Base-by-base conservation (phyloP, 2,113 vertebrate species). In the Rhinolophus ferrumequinum region DNA sequence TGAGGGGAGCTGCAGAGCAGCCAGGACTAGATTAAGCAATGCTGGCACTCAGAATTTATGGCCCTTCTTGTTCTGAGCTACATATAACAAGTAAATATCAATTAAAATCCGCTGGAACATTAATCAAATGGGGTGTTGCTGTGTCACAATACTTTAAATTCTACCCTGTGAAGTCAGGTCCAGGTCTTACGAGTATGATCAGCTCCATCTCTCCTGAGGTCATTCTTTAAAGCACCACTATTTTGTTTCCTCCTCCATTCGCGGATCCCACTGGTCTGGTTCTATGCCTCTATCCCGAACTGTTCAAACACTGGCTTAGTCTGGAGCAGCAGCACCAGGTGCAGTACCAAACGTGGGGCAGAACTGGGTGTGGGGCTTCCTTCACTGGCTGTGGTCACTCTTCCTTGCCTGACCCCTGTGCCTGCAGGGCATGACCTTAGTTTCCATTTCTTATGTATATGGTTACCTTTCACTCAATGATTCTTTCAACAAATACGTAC, bases 131-230 rank as follows among this genome's bases (percentile, higher is more conserved):
- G 70, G 44, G 62, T 90, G 33, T 92, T 96, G 84, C 80, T 86
- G 3, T 92, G 41, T 79, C 75, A 14, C 94, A 94, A 83, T 96
- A 92, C 92, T 95, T 95, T 96, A 97, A 95, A 94, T 93, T 88
- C 50, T 79, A 88, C 72, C 35, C 47, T 88, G 24, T 19, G 58
- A 92, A 92, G 41, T 88, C 95, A 72, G 14, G 9, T 81, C 79
- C 22, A 80, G 52, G 38, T 75, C 67, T 83, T 50, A 44, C 41
- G 6, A 44, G 41, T 35, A 85, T 56, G 22, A 88, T 92, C 66
- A 84, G 28, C 62, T 79, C 6, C 38, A 14, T 86, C 88, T 94
- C 21, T 82, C 69, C 76, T 67, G 87, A 93, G 89, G 90, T 82
- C 79, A 73, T 35, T 76, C 28, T 89, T 95, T 70, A 88, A 92